Percentiles rank a stretch among this genome's conserved stretches.
These are phyloP conservation scores for Macrobrachium nipponense DNA, from an alignment of 1,140 invertebrate species.

Conservation along the genomic window DNA sequence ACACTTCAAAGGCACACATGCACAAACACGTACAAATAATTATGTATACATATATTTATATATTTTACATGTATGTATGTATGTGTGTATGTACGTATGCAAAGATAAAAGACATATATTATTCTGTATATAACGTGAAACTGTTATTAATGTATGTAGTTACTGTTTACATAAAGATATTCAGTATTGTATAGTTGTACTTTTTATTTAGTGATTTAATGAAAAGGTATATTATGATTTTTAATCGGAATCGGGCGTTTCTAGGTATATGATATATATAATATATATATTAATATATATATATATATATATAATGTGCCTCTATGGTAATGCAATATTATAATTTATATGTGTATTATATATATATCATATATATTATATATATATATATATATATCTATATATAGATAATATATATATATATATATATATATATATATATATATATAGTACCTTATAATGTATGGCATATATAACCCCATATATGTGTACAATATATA, in stretches of 20 bases:
- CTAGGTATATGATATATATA: background rate
- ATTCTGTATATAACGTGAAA: no score
- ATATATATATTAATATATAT: background rate
- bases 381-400: constrained; percentile 1
- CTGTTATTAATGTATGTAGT: no score
- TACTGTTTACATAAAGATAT: no score
- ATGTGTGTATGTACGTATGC: no score
- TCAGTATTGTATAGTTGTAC: no score
- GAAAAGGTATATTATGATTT: no score
- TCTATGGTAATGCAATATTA: no score
- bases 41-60: background rate
- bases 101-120: no score
- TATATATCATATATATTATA: background rate
- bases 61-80: background rate
- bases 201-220: no score
- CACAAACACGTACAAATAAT: background rate
- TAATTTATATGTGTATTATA: background rate
- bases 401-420: constrained; percentile 5
- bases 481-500: background rate
- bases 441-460: background rate
- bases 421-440: background rate
- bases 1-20: background rate
- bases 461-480: background rate
- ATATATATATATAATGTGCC: constrained; percentile 11
- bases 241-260: no score